Percentiles rank a stretch among this genome's conserved stretches.
Evolutionary conservation across 2,797 vertebrate species (phyloP).

Genomic region (Catharus ustulatus): DNA sequence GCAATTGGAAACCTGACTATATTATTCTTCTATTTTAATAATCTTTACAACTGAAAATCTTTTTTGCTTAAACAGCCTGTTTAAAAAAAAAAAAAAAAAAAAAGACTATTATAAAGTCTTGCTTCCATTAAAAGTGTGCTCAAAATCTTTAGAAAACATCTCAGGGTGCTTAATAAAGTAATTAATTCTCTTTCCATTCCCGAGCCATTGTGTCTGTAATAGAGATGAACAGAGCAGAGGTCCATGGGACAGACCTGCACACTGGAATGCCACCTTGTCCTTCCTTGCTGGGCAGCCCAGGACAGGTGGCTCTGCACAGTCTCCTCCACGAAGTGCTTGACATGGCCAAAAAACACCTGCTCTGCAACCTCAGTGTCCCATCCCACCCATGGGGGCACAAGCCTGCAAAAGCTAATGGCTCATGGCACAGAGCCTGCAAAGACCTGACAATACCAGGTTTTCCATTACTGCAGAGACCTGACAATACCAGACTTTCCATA

Average conservation of each 20-base stretch:
- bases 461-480: neutral
- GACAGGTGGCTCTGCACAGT: neutral
- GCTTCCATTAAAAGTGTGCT: neutral
- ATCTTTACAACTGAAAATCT: constrained; percentile 23
- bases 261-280: neutral
- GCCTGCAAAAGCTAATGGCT: neutral
- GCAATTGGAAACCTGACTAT: constrained; percentile 12
- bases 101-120: neutral
- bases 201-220: neutral
- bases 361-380: neutral
- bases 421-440: neutral
- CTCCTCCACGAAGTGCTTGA: neutral
- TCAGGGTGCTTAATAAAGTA: neutral
- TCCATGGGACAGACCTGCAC: rapidly evolving
- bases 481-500: neutral
- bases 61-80: constrained; percentile 4
- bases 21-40: constrained; percentile 38
- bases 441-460: rapidly evolving
- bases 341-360: neutral
- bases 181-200: neutral
- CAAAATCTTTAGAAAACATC: constrained; percentile 43
- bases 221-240: neutral
- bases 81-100: neutral
- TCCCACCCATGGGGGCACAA: neutral
- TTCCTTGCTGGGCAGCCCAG: neutral